A percentile compares a stretch with the other conserved stretches of the same genome.
These are phyloP conservation scores for Anguilla pacifica DNA, from an alignment of 2,797 vertebrate genomes.

Conservation along the genomic window DNA sequence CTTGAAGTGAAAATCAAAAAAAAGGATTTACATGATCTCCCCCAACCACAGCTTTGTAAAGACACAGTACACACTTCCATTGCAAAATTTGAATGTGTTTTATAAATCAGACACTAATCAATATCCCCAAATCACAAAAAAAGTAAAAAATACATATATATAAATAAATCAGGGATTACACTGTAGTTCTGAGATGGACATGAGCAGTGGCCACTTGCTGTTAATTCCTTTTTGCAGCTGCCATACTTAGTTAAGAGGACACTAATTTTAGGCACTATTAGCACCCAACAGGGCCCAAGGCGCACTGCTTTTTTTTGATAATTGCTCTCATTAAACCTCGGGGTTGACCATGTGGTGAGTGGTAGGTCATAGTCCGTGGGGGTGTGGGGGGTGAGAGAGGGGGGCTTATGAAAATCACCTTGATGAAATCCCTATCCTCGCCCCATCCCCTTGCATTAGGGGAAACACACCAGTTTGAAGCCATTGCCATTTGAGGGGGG, in stretches of 20 bases:
- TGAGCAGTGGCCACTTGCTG: constrained; percentile 16
- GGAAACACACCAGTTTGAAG: neutral
- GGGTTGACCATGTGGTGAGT: neutral
- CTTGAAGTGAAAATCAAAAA: neutral
- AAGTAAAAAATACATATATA: neutral
- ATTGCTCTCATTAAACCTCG: constrained; percentile 26
- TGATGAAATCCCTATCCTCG: neutral
- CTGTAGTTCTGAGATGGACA: neutral
- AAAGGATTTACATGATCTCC: neutral
- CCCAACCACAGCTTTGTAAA: neutral
- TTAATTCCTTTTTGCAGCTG: constrained; percentile 14
- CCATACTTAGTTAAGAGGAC: neutral
- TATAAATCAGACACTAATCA: neutral
- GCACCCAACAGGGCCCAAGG: neutral
- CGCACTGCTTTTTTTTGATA: constrained; percentile 5
- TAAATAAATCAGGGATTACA: neutral
- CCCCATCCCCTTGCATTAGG: neutral
- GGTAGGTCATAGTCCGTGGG: neutral
- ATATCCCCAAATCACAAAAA: neutral
- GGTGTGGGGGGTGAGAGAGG: neutral
- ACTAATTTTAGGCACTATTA: neutral
- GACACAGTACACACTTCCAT: neutral
- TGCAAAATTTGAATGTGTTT: neutral
- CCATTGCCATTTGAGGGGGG: neutral
- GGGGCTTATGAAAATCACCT: neutral